Evolutionary conservation across 2,888 invertebrate genomes (phyloP), one percentile per base, ranked within the genome.

Genomic region (Noctua pronuba): DNA sequence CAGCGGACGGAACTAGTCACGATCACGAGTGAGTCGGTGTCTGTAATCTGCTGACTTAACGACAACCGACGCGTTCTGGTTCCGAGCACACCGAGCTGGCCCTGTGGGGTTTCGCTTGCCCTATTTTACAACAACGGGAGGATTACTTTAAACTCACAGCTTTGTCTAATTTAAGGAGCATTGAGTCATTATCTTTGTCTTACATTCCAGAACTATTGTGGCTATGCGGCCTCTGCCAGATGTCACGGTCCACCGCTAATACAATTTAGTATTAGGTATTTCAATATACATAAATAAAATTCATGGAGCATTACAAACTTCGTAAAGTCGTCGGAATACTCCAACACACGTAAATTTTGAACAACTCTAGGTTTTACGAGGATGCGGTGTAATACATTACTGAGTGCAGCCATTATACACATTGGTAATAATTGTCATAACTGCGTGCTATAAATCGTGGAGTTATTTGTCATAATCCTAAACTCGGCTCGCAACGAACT

Each of bases 341-440:
- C 7, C 4, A 60, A 69, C 7, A 58, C 55, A 31, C 55, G 41
- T 38, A 31, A 49, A 24, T 41, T 35, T 58, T 60, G n/a, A 52
- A 60, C 31, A 52, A 65, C 7, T 73, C 10, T 38, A 6, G 28
- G 41, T 65, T 84, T 86, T 79, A 86, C 41, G 86, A 73, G 58
- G 74, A 58, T 67, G 38, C 69, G 49, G 65, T 69, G 28, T 72
- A 70, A 66, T 83, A 71, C 41, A 62, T 75, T 44, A 49, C 58
- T 68, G 73, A 49, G 62, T 60, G 79, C 69, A 67, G 65, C 72
- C 31, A 31, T 58, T 72, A 69, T 66, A 74, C 62, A 64, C 77
- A 60, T 64, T 44, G 65, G 82, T 49, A 71, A 74, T 77, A 69
- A 31, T 70, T 78, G 72, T 73, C 70, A 58, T 77, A 83, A 82